Evolutionary conservation across 2,113 vertebrate species (phyloP), one percentile per base, ranked within the genome.

Genomic region (Donacobius atricapilla): DNA sequence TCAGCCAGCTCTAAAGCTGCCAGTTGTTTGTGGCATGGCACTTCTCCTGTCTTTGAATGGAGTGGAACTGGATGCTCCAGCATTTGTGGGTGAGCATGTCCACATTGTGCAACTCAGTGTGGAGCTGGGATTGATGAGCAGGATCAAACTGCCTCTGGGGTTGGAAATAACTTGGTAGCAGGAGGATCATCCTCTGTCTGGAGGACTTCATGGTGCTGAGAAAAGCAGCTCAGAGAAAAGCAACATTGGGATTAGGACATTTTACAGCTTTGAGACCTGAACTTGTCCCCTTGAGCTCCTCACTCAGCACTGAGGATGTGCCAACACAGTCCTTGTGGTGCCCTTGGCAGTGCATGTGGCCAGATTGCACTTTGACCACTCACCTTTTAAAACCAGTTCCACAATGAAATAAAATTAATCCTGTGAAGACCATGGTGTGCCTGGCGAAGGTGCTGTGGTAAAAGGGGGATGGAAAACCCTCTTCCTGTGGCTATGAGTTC

Each of bases 71-170:
- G 39, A 25, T 51, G 40, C 35, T 39, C 54, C 39, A 40, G 33
- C 12, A 6, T 40, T 42, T 35, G 3, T 56, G 54, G 17, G 48
- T 17, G 47, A 37, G 7, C n/a, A 42, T 2, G 4, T 77, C 48
- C 72, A 27, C 23, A 40, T 5, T 0, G 2, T 33, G 30, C 58
- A 50, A 6, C 15, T 13, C 44, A 72, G 48, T 4, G 2, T 0
- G 24, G 40, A 14, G 30, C n/a, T 63, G 65, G 65, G 28, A 33
- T 24, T 0, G 4, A 28, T 10, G 45, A 69, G 18, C 7, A 15
- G 64, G 30, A 60, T 42, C 18, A 40, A 40, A 35, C 23, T 24
- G n/a, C 13, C 27, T 20, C 58, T 60, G 58, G 25, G 53, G 19
- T 0, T 77, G 47, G 63, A 57, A 80, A 80, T 40, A 63, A 24